A percentile compares a stretch with the other conserved stretches of the same genome.
phyloP scores from a whole-genome alignment of 2,797 vertebrate genomes.

The Centropyge bicolor region DNA sequence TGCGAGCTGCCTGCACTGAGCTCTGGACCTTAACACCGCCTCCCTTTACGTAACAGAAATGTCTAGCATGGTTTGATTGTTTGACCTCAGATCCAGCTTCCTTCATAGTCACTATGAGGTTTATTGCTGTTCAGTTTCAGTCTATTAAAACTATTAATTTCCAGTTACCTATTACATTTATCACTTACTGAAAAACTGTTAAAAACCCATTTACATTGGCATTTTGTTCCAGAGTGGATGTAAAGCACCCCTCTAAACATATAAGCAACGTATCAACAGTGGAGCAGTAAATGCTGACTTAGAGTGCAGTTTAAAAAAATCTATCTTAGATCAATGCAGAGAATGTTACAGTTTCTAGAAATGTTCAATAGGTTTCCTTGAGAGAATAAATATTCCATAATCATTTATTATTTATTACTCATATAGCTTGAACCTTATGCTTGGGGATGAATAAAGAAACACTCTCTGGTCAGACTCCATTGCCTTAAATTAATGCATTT shows the following conservation, averaged over 20 bases:
- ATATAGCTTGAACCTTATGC: not conserved
- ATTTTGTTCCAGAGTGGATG: not conserved
- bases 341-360: not conserved
- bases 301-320: not conserved
- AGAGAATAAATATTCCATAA: not conserved
- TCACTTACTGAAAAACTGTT: not conserved
- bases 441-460: too few species aligned
- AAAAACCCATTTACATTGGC: not conserved
- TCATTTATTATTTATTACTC: not conserved
- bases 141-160: not conserved
- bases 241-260: not conserved
- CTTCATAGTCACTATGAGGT: too few species aligned
- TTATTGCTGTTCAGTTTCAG: not conserved
- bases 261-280: not conserved
- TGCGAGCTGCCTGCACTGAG: not conserved
- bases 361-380: not conserved
- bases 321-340: too few species aligned
- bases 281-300: not conserved
- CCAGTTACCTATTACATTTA: not conserved
- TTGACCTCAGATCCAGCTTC: too few species aligned
- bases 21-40: not conserved
- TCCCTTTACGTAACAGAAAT: not conserved
- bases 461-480: too few species aligned
- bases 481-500: too few species aligned
- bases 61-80: not conserved